Base-by-base conservation (phyloP, 2,888 invertebrate genomes). In the Apotomis capreana region DNA sequence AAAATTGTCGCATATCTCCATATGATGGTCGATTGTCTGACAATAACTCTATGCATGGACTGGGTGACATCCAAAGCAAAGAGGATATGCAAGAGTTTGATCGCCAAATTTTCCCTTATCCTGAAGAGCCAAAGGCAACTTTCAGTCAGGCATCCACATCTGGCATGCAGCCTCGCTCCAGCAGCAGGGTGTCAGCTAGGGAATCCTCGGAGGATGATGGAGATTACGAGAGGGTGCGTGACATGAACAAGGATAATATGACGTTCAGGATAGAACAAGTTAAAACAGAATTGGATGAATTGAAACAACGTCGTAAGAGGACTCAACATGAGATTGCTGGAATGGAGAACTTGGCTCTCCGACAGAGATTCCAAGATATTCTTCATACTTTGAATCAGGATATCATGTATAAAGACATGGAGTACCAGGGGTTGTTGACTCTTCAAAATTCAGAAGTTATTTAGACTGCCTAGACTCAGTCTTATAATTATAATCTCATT, bases 321-420 rank as follows among this genome's bases (percentile, higher is more conserved):
- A 97, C 97, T 76, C 97, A 98, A 80, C 94, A 95, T 76, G 97
- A 98, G 88, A 96, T 98, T 74, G 95, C 96, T 36, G 96, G 96
- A 60, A 97, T 98, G 84, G 97, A 98, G 83, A 98, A 98, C 86
- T 92, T 96, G 75, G 96, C 97, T 10, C 87, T 98, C 12, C 93
- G 96, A 62, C 97, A 97, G 86, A 93, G 98, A 68, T 97, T 98
- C 87, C 96, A 97, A 83, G 96, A 96, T 77, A 96, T 96, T 67
- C 89, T 98, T 40, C 97, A 98, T 76, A 95, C 96, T 79, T 89
- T 98, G 10, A 94, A 96, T 75, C 95, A 96, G 80, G 97, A 97
- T 83, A 96, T 97, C 77, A 94, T 96, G 78, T 96, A 96, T 79
- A 96, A 96, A 75, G 97, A 97, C 87, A 94, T 96, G 88, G 96